These are phyloP conservation scores for Hyphantria cunea DNA, from an alignment of 1,140 invertebrate species.

Conservation along the genomic window DNA sequence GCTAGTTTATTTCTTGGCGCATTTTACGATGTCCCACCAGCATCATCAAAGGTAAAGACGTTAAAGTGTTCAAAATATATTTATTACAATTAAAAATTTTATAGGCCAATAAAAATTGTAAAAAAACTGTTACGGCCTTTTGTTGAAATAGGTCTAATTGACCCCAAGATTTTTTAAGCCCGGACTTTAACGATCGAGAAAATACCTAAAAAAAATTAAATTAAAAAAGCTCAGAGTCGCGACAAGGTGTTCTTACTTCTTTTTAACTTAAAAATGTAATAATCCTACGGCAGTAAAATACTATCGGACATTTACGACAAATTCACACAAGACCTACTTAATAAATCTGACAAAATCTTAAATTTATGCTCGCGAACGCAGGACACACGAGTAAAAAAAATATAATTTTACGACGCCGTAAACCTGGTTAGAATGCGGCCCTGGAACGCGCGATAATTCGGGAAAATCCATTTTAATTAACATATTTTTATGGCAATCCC, in stretches of 20 bases:
- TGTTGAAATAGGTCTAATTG: conserved; percentile 64
- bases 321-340: conserved; percentile 69
- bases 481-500: conserved; percentile 34
- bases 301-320: conserved; percentile 70
- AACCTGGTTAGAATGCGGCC: conserved; percentile 53
- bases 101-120: conserved; percentile 57
- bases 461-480: conserved; percentile 66
- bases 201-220: conserved; percentile 50
- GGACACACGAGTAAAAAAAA: conserved; percentile 44
- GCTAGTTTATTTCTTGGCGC: conserved; percentile 42
- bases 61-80: conserved; percentile 58
- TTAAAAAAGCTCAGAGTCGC: conserved; percentile 41
- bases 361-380: conserved; percentile 62
- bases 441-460: conserved; percentile 47
- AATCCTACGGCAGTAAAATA: conserved; percentile 62
- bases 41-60: conserved; percentile 44
- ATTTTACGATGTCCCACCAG: conserved; percentile 45
- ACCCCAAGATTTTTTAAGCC: conserved; percentile 48
- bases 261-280: conserved; percentile 50
- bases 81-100: conserved; percentile 68
- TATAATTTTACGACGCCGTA: conserved; percentile 60
- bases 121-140: conserved; percentile 44
- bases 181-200: conserved; percentile 59
- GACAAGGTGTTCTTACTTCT: conserved; percentile 52
- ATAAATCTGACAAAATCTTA: conserved; percentile 70